A percentile compares a stretch with the other conserved stretches of the same genome.
phyloP scores from a whole-genome alignment of 2,888 invertebrate genomes.

The Chouioia cunea region DNA sequence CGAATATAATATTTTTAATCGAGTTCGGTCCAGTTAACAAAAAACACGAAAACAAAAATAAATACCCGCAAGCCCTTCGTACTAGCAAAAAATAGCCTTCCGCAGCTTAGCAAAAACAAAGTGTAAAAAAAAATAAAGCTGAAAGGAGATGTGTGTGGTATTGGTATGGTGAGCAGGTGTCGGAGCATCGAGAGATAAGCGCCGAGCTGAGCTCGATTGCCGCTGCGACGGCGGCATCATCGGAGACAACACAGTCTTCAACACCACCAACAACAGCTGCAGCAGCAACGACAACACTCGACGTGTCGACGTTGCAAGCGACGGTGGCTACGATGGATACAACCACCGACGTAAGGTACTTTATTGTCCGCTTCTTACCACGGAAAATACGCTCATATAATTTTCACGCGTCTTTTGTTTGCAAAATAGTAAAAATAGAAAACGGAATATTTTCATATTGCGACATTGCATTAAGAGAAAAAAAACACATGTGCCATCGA shows the following conservation, averaged over 20 bases:
- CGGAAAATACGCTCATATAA: neutral
- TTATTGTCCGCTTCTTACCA: neutral
- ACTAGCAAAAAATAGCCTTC: too few relatives aligned
- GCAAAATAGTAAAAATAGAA: too few relatives aligned
- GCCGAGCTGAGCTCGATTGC: constrained; percentile 35
- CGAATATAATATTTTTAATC: too few relatives aligned
- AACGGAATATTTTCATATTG: too few relatives aligned
- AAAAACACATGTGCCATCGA: neutral
- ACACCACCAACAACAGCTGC: neutral
- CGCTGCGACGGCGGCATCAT: constrained; percentile 6
- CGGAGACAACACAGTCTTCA: neutral
- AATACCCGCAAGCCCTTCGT: too few relatives aligned
- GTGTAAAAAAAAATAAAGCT: neutral
- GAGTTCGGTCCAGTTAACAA: too few relatives aligned
- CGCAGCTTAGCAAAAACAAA: too few relatives aligned
- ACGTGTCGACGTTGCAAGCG: constrained; percentile 35
- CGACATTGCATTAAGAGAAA: too few relatives aligned
- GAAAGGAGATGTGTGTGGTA: constrained; percentile 29
- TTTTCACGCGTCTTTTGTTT: too few relatives aligned
- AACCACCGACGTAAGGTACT: constrained; percentile 37
- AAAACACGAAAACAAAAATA: neutral
- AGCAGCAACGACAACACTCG: constrained; percentile 34
- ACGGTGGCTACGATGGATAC: constrained; percentile 10
- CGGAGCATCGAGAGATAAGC: constrained; percentile 41
- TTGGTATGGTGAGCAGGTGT: constrained; percentile 39